A percentile compares a stretch with the other conserved stretches of the same genome.
Conservation (phyloP, 2,888 invertebrate genomes). For the Heteropelma amictum region DNA sequence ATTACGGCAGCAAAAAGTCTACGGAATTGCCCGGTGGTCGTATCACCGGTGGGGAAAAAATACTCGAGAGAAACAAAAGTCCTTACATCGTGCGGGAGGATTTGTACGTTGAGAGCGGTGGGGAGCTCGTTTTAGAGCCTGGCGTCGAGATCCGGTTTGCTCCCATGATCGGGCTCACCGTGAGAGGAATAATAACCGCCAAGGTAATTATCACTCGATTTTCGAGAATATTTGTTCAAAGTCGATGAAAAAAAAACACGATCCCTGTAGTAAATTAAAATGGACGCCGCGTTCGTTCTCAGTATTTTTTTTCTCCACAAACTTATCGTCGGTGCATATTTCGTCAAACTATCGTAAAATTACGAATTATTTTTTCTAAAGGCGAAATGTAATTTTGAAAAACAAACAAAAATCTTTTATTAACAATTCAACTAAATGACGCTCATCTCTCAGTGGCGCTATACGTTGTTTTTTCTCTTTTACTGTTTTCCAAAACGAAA, state of each 20-base stretch:
- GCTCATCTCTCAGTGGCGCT: too few species aligned
- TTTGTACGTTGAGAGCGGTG: constrained; percentile 87
- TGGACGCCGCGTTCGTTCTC: too few species aligned
- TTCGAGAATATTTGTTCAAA: background rate
- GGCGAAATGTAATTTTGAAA: too few species aligned
- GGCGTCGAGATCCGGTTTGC: constrained; percentile 94
- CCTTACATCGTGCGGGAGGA: constrained; percentile 90
- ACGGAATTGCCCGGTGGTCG: constrained; percentile 84
- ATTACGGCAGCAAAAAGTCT: constrained; percentile 57
- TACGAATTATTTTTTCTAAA: too few species aligned
- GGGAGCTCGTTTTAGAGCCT: constrained; percentile 90
- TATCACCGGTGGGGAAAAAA: constrained; percentile 81
- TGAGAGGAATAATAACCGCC: constrained; percentile 92
- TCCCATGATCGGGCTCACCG: constrained; percentile 95
- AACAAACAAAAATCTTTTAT: too few species aligned
- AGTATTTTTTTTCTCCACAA: too few species aligned
- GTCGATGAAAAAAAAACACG: background rate
- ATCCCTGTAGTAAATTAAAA: background rate
- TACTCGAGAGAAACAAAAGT: constrained; percentile 81
- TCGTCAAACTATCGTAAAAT: too few species aligned
- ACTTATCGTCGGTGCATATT: too few species aligned
- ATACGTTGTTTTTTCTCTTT: too few species aligned
- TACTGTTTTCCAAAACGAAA: too few species aligned
- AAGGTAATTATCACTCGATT: constrained; percentile 83
- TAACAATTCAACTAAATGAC: too few species aligned